Base-by-base conservation (phyloP, 2,113 vertebrate species). In the Lethenteron reissneri region DNA sequence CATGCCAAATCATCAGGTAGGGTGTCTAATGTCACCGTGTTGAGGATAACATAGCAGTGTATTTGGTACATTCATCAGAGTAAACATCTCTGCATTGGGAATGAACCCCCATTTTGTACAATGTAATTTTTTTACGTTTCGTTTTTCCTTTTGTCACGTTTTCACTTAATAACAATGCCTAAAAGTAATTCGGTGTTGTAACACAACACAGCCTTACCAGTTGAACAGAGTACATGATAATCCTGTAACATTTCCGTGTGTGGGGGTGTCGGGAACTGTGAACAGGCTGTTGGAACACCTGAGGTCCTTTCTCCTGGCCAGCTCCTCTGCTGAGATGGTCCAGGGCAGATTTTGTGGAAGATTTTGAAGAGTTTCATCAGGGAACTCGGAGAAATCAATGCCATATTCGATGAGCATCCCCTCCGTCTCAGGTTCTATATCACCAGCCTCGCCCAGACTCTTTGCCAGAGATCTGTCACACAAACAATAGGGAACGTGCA, bases 351-450 rank as follows among this genome's bases (percentile, higher is more conserved):
- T 76, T 64, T 84, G 84, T 10, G 94, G 92, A 41, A 99, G 86
- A 74, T 90, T 95, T 56, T 78, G 80, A 68, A 99, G 76, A 21
- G 87, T 89, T 70, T 88, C 83, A 1, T 84, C 77, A 2, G 88
- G 75, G 76, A 97, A 99, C 59, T 95, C 90, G 0, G 90, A 86
- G 78, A 86, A 92, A 81, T 99, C 90, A 4, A 97, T 86, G 2
- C 88, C 88, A 0, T 97, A 88, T 71, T 97, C 92, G 0, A 56
- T 86, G 75, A 99, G 80, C 76, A 99, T 91, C 57, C 90, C 94
- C 78, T 99, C 94, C 0, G 94, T 94, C 80, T 99, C 94, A 0
- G 94, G 91, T 74, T 99, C 90, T 0, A 99, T 95, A 74, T 97
- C 90, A 58, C 94, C 94, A 0, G 94, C 94, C 75, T 92, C 87